Percentiles rank a stretch among this genome's conserved stretches.
Evolutionary conservation across 2,888 invertebrate genomes (phyloP).

Genomic region (Scotopteryx bipunctaria): DNA sequence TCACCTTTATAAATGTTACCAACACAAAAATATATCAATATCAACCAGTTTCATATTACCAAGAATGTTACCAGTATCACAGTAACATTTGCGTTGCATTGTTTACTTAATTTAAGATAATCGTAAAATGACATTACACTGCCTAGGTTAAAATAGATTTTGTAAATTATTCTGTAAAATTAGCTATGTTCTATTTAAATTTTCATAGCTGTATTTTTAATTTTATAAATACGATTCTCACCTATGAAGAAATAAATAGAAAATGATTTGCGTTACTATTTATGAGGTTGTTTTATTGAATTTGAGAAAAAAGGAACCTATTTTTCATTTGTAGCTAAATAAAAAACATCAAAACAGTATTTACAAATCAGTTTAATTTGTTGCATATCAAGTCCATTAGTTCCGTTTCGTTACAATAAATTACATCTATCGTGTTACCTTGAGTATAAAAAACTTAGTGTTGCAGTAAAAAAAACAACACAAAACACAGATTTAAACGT

Average conservation of each 20-base stretch:
- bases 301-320: too few species aligned
- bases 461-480: slow-evolving; percentile 69
- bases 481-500: slow-evolving; percentile 64
- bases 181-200: slow-evolving; percentile 50
- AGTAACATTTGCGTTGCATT: slow-evolving; percentile 6
- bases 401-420: slow-evolving; percentile 73
- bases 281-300: slow-evolving; percentile 48
- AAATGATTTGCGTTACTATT: slow-evolving; percentile 45
- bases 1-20: slow-evolving; percentile 14
- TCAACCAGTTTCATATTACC: slow-evolving; percentile 37
- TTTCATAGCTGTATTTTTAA: slow-evolving; percentile 45
- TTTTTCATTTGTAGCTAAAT: too few species aligned
- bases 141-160: slow-evolving; percentile 58
- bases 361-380: slow-evolving; percentile 81
- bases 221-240: slow-evolving; percentile 60
- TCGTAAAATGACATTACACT: slow-evolving; percentile 51
- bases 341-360: slow-evolving; percentile 51
- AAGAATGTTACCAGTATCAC: slow-evolving; percentile 54
- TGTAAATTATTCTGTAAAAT: slow-evolving; percentile 76
- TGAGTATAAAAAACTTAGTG: slow-evolving; percentile 77
- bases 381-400: slow-evolving; percentile 77
- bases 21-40: slow-evolving; percentile 27
- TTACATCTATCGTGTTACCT: slow-evolving; percentile 57
- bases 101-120: slow-evolving; percentile 3
- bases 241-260: slow-evolving; percentile 57